A percentile compares a stretch with the other conserved stretches of the same genome.
Conservation (phyloP, 2,797 vertebrate genomes). For the Cryptoblepharus egeriae region DNA sequence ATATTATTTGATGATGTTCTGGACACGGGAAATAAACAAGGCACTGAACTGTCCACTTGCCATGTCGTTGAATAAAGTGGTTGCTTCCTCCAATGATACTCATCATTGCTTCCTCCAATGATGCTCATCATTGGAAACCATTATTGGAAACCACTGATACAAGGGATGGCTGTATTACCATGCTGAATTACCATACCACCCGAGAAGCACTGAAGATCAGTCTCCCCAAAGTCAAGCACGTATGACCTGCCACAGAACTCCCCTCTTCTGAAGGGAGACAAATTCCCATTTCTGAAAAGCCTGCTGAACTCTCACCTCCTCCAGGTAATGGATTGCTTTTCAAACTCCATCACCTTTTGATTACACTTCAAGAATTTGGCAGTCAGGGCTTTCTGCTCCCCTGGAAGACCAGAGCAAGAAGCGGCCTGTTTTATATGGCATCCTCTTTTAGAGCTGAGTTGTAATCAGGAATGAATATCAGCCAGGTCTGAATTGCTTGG, state of each 20-base stretch:
- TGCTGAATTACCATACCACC: neutral
- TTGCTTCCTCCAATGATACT: neutral
- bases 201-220: neutral
- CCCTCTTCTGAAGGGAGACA: neutral
- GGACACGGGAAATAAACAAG: too few species aligned
- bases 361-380: neutral
- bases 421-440: neutral
- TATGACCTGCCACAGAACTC: neutral
- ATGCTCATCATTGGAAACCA: neutral
- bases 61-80: neutral
- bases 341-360: conserved; percentile 16
- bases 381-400: neutral
- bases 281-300: neutral
- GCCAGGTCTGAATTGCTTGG: conserved; percentile 19
- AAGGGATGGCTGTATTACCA: neutral
- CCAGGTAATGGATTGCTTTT: neutral
- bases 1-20: too few species aligned
- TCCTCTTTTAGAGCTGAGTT: neutral
- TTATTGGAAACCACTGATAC: too few species aligned
- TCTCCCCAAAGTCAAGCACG: neutral
- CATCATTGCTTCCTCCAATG: too few species aligned
- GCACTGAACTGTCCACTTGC: too few species aligned
- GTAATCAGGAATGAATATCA: conserved; percentile 27
- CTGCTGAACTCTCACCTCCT: neutral
- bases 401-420: neutral